A percentile compares a stretch with the other conserved stretches of the same genome.
phyloP scores from a whole-genome alignment of 2,113 vertebrate species.

The Mormoops blainvillei region DNA sequence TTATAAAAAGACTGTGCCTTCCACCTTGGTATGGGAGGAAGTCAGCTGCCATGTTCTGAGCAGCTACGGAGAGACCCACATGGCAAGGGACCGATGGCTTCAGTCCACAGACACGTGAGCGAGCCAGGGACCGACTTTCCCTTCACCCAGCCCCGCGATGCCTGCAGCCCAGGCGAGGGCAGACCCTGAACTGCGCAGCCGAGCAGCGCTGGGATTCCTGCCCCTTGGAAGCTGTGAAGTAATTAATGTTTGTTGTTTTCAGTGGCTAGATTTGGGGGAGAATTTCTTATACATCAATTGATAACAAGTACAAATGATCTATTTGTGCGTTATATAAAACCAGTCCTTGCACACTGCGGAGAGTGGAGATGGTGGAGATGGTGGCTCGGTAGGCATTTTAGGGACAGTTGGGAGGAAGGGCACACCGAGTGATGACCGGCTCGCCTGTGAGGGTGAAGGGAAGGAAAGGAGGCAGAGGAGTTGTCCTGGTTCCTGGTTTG shows the following conservation, averaged over 20 bases:
- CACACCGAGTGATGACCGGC: not conserved
- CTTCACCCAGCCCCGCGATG: no score
- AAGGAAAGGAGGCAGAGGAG: not conserved
- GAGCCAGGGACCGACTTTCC: not conserved
- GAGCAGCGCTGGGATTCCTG: not conserved
- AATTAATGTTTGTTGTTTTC: not conserved
- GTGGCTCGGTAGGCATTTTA: no score
- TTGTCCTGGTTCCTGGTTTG: not conserved
- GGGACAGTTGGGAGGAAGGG: not conserved
- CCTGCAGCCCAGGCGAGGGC: not conserved
- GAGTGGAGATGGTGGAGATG: not conserved
- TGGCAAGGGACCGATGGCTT: not conserved
- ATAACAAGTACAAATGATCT: not conserved
- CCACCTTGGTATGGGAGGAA: not conserved
- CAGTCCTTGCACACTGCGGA: not conserved
- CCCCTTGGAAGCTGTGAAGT: not conserved
- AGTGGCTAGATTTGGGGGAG: not conserved
- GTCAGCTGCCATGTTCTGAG: not conserved
- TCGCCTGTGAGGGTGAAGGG: not conserved
- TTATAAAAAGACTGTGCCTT: not conserved
- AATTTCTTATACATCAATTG: not conserved
- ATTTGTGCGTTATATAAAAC: not conserved
- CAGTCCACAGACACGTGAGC: fast-evolving
- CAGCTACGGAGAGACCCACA: not conserved
- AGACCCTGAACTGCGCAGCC: not conserved